Evolutionary conservation across 2,113 vertebrate species (phyloP).

Genomic region (Callopanchax toddi): DNA sequence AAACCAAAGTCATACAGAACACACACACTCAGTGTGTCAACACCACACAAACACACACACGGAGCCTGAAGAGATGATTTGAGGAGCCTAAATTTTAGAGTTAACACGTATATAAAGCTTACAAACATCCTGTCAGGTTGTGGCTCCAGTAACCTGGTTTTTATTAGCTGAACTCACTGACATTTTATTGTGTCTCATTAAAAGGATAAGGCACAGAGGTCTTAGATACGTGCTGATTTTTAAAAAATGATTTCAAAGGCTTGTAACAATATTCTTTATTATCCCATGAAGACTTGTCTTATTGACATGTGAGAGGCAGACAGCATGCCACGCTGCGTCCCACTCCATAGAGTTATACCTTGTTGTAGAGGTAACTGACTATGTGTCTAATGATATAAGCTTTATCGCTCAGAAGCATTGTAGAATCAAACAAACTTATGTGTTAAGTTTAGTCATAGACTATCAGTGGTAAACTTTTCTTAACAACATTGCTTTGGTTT

Average conservation of each 20-base stretch:
- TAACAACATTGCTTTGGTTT: no score
- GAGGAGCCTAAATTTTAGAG: conserved; percentile 5
- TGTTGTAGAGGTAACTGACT: no score
- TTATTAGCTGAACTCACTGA: conserved; percentile 16
- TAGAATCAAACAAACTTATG: no score
- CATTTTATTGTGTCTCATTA: conserved; percentile 15
- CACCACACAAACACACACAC: background rate
- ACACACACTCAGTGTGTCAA: conserved; percentile 15
- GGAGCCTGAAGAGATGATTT: background rate
- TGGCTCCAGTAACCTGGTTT: no score
- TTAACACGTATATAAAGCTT: conserved; percentile 10
- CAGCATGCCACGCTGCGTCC: no score
- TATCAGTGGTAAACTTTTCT: no score
- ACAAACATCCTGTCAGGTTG: background rate
- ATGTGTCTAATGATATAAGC: no score
- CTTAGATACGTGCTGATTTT: background rate
- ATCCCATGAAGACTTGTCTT: no score
- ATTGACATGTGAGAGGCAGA: no score
- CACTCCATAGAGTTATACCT: no score
- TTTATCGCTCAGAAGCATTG: no score
- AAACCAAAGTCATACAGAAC: conserved; percentile 35
- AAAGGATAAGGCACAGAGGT: conserved; percentile 5
- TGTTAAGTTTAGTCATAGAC: no score
- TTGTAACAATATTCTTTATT: conserved; percentile 8
- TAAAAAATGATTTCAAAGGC: background rate